Percentiles rank a stretch among this genome's conserved stretches.
phyloP scores from a whole-genome alignment of 2,797 vertebrate species.

The Rhabdomys pumilio region DNA sequence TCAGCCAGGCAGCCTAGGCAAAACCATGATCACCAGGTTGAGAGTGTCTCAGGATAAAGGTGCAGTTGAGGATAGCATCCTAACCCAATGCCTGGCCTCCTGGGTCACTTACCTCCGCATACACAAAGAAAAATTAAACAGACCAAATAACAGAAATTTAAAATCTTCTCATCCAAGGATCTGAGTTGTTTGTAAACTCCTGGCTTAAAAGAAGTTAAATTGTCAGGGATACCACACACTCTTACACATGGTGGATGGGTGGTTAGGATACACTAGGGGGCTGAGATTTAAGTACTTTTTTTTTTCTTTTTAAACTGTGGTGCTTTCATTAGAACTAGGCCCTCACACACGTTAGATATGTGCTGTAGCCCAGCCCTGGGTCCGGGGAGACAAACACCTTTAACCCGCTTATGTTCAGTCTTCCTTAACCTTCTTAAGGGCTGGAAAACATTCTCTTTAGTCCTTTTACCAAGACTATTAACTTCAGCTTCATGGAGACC shows the following conservation, averaged over 20 bases:
- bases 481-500: neutral
- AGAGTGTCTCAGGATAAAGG: neutral
- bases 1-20: neutral
- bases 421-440: conserved; percentile 24
- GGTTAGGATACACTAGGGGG: neutral
- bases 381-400: neutral
- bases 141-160: neutral
- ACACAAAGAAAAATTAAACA: neutral
- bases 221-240: neutral
- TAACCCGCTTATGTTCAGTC: neutral
- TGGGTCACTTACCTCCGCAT: neutral
- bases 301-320: neutral
- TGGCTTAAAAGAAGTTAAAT: conserved; percentile 20
- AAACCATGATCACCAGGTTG: neutral
- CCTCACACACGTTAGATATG: neutral
- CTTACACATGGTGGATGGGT: neutral
- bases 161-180: neutral
- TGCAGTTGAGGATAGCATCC: neutral
- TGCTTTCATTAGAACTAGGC: neutral
- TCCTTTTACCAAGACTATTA: neutral
- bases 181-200: neutral
- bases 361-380: neutral
- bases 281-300: neutral
- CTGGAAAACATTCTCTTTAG: conserved; percentile 20
- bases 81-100: neutral